Conservation (phyloP, 2,797 vertebrate genomes). For the Eupleurogrammus muticus region DNA sequence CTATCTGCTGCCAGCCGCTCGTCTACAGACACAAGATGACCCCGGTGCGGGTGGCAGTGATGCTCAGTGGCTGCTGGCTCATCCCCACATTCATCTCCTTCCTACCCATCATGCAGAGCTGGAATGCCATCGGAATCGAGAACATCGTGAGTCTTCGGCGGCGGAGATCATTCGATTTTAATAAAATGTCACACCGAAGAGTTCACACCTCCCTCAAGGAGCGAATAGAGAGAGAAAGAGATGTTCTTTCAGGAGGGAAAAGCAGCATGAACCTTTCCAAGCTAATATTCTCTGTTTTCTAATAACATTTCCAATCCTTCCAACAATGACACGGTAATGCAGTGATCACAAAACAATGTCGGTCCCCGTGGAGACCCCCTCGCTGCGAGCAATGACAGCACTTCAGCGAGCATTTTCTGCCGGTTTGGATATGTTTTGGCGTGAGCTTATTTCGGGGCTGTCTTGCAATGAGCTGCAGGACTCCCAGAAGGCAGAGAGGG, state of each 20-base stretch:
- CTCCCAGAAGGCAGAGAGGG: constrained; percentile 51
- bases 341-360: constrained; percentile 65
- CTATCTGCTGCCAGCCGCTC: constrained; percentile 89
- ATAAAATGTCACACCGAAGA: constrained; percentile 10
- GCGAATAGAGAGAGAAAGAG: constrained; percentile 29
- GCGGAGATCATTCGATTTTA: constrained; percentile 18
- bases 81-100: constrained; percentile 89
- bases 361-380: constrained; percentile 55
- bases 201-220: constrained; percentile 20
- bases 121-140: constrained; percentile 89
- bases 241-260: constrained; percentile 44
- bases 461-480: constrained; percentile 53
- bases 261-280: constrained; percentile 34
- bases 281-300: constrained; percentile 62
- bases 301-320: constrained; percentile 66
- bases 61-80: constrained; percentile 88
- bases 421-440: constrained; percentile 56
- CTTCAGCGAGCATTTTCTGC: constrained; percentile 53
- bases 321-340: constrained; percentile 59
- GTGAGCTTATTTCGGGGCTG: constrained; percentile 58
- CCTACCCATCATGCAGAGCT: constrained; percentile 89
- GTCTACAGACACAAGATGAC: constrained; percentile 90
- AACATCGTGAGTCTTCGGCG: constrained; percentile 80
- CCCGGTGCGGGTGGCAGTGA: constrained; percentile 82
- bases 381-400: constrained; percentile 52